Percentiles rank a stretch among this genome's conserved stretches.
These are phyloP conservation scores for Cyphomyrmex costatus DNA, from an alignment of 1,140 invertebrate species.

Conservation along the genomic window DNA sequence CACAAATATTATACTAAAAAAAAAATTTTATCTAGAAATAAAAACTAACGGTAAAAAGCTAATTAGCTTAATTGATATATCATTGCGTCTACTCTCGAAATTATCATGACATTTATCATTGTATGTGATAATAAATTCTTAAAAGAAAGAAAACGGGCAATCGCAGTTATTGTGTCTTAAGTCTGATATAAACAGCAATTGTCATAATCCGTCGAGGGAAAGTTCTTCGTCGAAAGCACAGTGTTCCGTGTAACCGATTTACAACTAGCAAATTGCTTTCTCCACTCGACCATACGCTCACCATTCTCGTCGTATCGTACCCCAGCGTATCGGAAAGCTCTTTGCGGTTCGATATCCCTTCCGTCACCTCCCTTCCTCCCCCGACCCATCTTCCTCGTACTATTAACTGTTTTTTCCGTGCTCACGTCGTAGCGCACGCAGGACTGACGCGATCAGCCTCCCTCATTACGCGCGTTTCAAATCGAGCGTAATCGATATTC, in stretches of 20 bases:
- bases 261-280: conserved; percentile 72
- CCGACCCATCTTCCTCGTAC: conserved; percentile 28
- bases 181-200: conserved; percentile 30
- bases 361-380: neutral
- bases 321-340: conserved; percentile 71
- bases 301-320: conserved; percentile 17
- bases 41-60: neutral
- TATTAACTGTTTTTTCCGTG: conserved; percentile 65
- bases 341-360: conserved; percentile 68
- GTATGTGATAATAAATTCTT: neutral
- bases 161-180: neutral
- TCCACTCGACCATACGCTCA: conserved; percentile 52
- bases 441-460: conserved; percentile 47
- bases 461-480: conserved; percentile 69
- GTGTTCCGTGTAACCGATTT: conserved; percentile 62
- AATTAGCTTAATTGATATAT: neutral
- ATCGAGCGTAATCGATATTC: conserved; percentile 74
- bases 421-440: conserved; percentile 15
- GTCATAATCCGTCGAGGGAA: conserved; percentile 33
- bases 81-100: neutral
- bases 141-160: neutral
- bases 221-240: conserved; percentile 36
- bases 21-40: neutral
- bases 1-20: neutral
- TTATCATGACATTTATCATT: neutral